Evolutionary conservation across 2,888 invertebrate species (phyloP).

Genomic region (Aspidapion aeneum): DNA sequence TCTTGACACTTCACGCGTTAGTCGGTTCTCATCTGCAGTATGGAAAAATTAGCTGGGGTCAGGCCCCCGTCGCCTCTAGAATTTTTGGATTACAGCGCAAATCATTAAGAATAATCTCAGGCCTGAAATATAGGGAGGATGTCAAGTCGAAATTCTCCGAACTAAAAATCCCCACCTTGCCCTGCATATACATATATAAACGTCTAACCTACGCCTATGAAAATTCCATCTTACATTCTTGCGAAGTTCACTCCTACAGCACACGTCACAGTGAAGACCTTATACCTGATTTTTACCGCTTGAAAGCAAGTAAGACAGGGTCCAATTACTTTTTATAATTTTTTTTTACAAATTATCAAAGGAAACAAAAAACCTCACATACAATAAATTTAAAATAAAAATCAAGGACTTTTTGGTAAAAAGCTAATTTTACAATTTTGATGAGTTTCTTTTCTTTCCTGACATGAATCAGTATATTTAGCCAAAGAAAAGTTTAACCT

Average conservation of each 20-base stretch:
- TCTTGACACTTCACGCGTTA: background rate
- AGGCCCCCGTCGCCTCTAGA: background rate
- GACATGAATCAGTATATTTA: too few relatives aligned
- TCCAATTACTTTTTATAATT: background rate
- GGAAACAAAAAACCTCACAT: background rate
- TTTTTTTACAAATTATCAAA: too few relatives aligned
- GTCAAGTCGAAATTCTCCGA: background rate
- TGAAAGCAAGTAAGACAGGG: background rate
- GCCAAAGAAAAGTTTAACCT: too few relatives aligned
- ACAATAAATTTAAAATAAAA: background rate
- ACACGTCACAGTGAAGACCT: background rate
- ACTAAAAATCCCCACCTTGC: background rate
- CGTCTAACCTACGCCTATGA: background rate
- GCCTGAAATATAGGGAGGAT: background rate
- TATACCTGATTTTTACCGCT: background rate
- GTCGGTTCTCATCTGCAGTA: background rate
- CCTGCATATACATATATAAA: background rate
- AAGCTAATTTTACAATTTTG: too few relatives aligned
- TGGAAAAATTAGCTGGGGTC: too few relatives aligned
- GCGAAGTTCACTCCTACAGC: background rate
- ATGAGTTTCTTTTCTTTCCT: too few relatives aligned
- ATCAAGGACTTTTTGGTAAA: too few relatives aligned
- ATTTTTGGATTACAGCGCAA: too few relatives aligned
- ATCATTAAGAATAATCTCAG: too few relatives aligned
- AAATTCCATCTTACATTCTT: too few relatives aligned